These are phyloP conservation scores for Adelges cooleyi DNA, from an alignment of 1,140 invertebrate species.

Conservation along the genomic window DNA sequence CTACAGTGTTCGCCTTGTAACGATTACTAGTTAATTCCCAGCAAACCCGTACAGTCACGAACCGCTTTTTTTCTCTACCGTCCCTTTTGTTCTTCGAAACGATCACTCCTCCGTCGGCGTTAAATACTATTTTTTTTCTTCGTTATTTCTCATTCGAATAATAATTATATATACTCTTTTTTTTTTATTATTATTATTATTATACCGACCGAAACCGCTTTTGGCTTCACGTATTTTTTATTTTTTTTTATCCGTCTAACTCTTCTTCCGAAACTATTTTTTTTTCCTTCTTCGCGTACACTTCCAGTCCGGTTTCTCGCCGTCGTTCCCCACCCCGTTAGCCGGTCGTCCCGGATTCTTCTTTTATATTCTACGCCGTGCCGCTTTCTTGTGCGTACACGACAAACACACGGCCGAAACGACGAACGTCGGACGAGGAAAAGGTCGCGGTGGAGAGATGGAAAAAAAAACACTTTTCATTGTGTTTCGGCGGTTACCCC, in stretches of 20 bases:
- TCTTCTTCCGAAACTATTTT: background rate
- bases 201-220: background rate
- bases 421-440: background rate
- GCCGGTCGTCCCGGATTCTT: background rate
- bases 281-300: background rate
- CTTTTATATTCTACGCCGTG: background rate
- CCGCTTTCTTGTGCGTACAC: background rate
- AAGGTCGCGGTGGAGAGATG: background rate
- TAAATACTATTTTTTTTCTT: background rate
- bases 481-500: background rate
- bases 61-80: background rate
- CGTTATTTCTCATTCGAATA: background rate
- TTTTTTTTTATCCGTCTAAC: background rate
- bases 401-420: no score
- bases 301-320: background rate
- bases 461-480: background rate
- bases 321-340: no score
- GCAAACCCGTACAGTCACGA: constrained; percentile 4
- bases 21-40: background rate
- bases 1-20: no score
- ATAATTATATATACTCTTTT: background rate
- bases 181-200: constrained; percentile 12
- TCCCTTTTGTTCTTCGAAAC: constrained; percentile 13
- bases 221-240: background rate
- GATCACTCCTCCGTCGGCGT: background rate